Evolutionary conservation across 2,888 invertebrate genomes (phyloP), one percentile per base, ranked within the genome.

Genomic region (Cephus spinipes): DNA sequence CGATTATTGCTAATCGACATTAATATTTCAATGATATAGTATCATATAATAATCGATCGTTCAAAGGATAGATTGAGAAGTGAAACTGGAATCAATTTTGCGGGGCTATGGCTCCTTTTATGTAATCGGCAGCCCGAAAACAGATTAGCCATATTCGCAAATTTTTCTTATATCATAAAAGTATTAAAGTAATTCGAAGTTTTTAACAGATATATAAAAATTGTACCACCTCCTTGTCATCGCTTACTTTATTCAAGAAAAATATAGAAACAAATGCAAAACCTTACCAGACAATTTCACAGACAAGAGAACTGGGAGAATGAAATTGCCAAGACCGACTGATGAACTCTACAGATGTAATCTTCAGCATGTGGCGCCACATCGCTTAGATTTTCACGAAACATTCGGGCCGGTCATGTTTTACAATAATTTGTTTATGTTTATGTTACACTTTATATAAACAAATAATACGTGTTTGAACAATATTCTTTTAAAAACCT

Each of bases 101-200:
- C 76, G 79, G 76, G 79, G 81, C 55, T 80, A 84, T 81, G 83
- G 80, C 77, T 81, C 81, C 84, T 79, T 86, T 86, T 86, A 86
- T 85, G 85, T 86, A 86, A 86, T 85, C 84, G 79, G 79, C 79
- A 74, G 79, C 77, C 35, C 23, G 32, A 40, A 68, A 32, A 68
- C n/a, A 68, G 33, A 73, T 36, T 55, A 23, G 4, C 15, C n/a
- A 40, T 31, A 69, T 32, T 73, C 55, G 69, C 77, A 74, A 76
- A 69, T 30, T 34, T 32, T 11, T 69, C 12, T 71, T 34, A 68
- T 33, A 35, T 71, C 30, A 9, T 68, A 75, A 76, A 74, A 33
- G 69, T 33, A 73, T 75, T 40, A 75, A 68, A 73, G 30, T 55
- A 75, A 34, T 36, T 73, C 30, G 68, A 35, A 76, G 23, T 34